Evolutionary conservation across 1,140 invertebrate species (phyloP).

Genomic region (Drosophila navojoa): DNA sequence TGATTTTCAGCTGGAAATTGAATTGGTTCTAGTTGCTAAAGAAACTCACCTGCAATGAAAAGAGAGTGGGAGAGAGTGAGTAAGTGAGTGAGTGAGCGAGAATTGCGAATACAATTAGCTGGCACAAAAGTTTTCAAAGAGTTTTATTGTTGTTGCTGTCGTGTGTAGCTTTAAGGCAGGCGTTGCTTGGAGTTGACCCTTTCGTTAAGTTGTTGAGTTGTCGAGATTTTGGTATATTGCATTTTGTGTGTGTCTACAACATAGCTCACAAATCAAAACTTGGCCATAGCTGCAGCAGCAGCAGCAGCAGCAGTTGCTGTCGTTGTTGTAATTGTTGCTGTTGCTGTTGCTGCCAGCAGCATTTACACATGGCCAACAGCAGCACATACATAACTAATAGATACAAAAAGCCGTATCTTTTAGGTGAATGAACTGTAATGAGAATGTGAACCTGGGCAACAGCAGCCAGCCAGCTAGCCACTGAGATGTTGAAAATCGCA

Average conservation of each 20-base stretch:
- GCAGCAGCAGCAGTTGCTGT: slow-evolving; percentile 25
- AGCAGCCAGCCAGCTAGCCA: slow-evolving; percentile 38
- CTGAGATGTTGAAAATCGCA: slow-evolving; percentile 74
- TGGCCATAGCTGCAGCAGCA: slow-evolving; percentile 59
- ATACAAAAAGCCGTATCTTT: slow-evolving; percentile 80
- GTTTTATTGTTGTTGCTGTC: neutral
- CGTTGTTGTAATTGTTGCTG: slow-evolving; percentile 30
- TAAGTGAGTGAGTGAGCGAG: slow-evolving; percentile 6
- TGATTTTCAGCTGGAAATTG: slow-evolving; percentile 32
- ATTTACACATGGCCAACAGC: slow-evolving; percentile 45
- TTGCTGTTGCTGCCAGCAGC: slow-evolving; percentile 26
- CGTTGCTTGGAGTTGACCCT: slow-evolving; percentile 11
- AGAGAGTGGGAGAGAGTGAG: slow-evolving; percentile 23
- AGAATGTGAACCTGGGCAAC: slow-evolving; percentile 77
- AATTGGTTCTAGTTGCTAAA: slow-evolving; percentile 29
- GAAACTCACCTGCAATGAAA: slow-evolving; percentile 64
- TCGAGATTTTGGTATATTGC: neutral
- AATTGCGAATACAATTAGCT: slow-evolving; percentile 35
- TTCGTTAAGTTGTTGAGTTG: neutral
- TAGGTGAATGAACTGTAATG: slow-evolving; percentile 83
- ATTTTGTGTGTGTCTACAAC: slow-evolving; percentile 48
- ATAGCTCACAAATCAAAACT: slow-evolving; percentile 76
- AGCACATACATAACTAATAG: slow-evolving; percentile 78
- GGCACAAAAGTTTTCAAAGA: slow-evolving; percentile 9
- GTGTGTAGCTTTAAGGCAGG: neutral